Evolutionary conservation across 2,797 vertebrate genomes (phyloP), one percentile per base, ranked within the genome.

Genomic region (Anas bahamensis): DNA sequence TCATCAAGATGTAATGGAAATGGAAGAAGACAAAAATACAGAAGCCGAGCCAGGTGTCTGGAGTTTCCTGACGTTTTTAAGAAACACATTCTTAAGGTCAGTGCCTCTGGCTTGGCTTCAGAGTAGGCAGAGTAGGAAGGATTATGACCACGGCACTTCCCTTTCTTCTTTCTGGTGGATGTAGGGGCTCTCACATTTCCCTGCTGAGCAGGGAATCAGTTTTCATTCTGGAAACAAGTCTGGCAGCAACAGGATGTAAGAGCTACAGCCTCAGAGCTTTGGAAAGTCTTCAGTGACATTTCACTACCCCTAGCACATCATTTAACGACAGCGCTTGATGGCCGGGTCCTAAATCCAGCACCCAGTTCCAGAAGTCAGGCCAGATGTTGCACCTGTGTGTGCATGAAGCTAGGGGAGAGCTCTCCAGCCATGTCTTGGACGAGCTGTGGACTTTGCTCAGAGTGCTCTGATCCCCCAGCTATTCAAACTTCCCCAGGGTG

Each of bases 261-360:
- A 94, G 66, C 79, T 83, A 17, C 57, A 73, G 82, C 89, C 87
- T 93, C 68, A 41, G 84, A 90, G 84, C 66, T 83, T 89, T 95
- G 90, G 93, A 93, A 94, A 53, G 44, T 89, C 92, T 89, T 95
- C 90, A 92, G 90, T 95, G 90, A 83, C 94, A 93, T 91, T 95
- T 94, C 94, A 93, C 59, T 82, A 71, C 81, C 95, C 89, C 94
- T 96, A 94, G 90, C 93, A 92, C 93, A 53, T 95, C 74, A 31
- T 81, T 95, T 92, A 94, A 90, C 4, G 31, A 81, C 88, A 89
- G 73, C 59, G 16, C 76, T 93, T 83, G 88, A 87, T 83, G 71
- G 70, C 79, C 63, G 50, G 79, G 63, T 76, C 76, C 86, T 89
- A 89, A 95, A 93, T 88, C 48, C 76, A 86, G 79, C 61, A 74